Conservation (phyloP, 2,888 invertebrate genomes). For the Steinernema scapterisci region DNA sequence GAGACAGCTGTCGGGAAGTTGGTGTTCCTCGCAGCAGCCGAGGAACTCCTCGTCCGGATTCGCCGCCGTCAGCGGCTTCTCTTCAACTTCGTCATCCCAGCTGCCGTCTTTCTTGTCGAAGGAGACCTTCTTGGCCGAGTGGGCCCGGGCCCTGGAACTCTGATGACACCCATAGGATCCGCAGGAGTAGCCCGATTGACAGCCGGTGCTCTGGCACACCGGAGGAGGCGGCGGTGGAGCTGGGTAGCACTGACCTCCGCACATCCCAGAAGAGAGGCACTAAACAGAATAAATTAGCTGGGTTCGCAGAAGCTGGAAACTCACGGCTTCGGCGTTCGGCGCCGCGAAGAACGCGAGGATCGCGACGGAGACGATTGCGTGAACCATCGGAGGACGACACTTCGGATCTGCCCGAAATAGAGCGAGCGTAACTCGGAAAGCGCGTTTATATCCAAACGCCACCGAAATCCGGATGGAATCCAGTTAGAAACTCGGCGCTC, state of each 20-base stretch:
- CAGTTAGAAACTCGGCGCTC: slow-evolving; percentile 11
- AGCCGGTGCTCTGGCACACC: slow-evolving; percentile 9
- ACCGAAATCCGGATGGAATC: slow-evolving; percentile 18
- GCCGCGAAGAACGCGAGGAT: not conserved
- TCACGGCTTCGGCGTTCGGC: not conserved
- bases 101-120: not conserved
- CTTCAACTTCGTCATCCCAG: not conserved
- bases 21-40: slow-evolving; percentile 23
- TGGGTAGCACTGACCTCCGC: slow-evolving; percentile 3
- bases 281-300: not conserved
- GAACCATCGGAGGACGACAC: slow-evolving; percentile 2
- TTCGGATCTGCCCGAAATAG: slow-evolving; percentile 8
- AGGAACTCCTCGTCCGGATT: slow-evolving; percentile 28
- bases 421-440: slow-evolving; percentile 30
- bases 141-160: not conserved
- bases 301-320: not conserved
- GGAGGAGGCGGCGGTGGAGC: slow-evolving; percentile 17
- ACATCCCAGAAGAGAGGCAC: slow-evolving; percentile 25
- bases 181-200: not conserved
- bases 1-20: slow-evolving; percentile 13
- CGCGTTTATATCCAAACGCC: slow-evolving; percentile 27
- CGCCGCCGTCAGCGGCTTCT: not conserved
- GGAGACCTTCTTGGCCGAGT: slow-evolving; percentile 21
- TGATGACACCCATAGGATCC: slow-evolving; percentile 18
- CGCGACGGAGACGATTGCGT: not conserved